Evolutionary conservation across 2,888 invertebrate species (phyloP).

Genomic region (Agrotis puta): DNA sequence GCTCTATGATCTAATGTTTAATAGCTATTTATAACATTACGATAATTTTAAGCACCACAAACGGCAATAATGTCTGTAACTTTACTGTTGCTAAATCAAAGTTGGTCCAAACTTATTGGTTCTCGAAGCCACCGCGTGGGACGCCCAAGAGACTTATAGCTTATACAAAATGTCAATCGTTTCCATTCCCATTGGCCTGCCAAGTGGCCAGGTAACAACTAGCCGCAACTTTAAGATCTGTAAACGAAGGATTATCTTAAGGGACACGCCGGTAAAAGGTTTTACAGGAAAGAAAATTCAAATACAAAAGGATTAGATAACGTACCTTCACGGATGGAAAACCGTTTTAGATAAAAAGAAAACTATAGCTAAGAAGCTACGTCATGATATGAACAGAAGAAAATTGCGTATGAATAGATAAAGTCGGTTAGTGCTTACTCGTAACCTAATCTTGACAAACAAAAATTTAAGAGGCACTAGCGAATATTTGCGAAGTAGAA

Average conservation of each 20-base stretch:
- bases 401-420: slow-evolving; percentile 29
- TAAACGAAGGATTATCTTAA: slow-evolving; percentile 42
- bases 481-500: slow-evolving; percentile 38
- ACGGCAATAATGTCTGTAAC: slow-evolving; percentile 12
- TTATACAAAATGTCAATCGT: slow-evolving; percentile 53
- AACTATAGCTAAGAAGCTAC: slow-evolving; percentile 1
- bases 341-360: slow-evolving; percentile 11
- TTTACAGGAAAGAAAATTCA: slow-evolving; percentile 25
- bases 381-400: slow-evolving; percentile 19
- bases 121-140: background rate
- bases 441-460: slow-evolving; percentile 39
- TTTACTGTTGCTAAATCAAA: slow-evolving; percentile 24
- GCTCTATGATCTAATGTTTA: slow-evolving; percentile 28
- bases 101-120: slow-evolving; percentile 13
- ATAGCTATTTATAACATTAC: background rate
- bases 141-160: slow-evolving; percentile 38
- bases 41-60: slow-evolving; percentile 12
- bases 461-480: slow-evolving; percentile 36
- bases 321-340: slow-evolving; percentile 2
- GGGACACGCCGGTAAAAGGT: slow-evolving; percentile 22
- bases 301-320: slow-evolving; percentile 37
- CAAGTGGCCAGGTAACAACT: slow-evolving; percentile 34
- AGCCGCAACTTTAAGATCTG: slow-evolving; percentile 32
- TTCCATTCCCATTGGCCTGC: slow-evolving; percentile 32
- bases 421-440: slow-evolving; percentile 29